Percentiles rank a stretch among this genome's conserved stretches.
Conservation (phyloP, 1,140 invertebrate species). For the Drosophila mojavensis region DNA sequence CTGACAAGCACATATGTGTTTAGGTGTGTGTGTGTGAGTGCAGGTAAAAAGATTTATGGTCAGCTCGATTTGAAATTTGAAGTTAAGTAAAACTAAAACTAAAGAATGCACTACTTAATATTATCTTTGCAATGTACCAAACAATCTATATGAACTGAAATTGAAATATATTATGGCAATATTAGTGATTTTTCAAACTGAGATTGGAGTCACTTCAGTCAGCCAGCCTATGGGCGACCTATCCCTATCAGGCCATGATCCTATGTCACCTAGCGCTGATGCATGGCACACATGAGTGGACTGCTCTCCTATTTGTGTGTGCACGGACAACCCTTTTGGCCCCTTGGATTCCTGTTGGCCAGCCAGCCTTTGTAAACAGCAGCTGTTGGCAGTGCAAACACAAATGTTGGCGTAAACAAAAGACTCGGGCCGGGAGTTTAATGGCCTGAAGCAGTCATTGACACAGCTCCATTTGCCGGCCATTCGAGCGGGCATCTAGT, state of each 20-base stretch:
- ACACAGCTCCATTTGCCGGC: slow-evolving; percentile 37
- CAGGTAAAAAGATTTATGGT: slow-evolving; percentile 62
- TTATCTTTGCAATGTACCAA: too few species aligned
- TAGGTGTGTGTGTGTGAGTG: neutral
- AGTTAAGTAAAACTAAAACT: slow-evolving; percentile 16
- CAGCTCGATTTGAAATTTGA: slow-evolving; percentile 49
- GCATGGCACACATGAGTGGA: neutral
- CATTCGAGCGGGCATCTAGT: neutral
- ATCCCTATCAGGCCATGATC: neutral
- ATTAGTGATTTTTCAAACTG: too few species aligned
- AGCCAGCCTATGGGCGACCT: neutral
- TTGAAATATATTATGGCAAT: too few species aligned
- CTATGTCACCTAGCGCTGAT: slow-evolving; percentile 13
- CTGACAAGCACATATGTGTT: slow-evolving; percentile 11
- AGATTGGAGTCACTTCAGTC: too few species aligned
- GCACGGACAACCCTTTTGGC: slow-evolving; percentile 22
- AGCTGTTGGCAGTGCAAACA: slow-evolving; percentile 27
- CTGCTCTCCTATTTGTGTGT: slow-evolving; percentile 18
- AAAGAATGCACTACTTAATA: neutral
- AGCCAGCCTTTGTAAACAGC: slow-evolving; percentile 35
- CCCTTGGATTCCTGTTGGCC: neutral
- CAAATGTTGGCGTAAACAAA: slow-evolving; percentile 37
- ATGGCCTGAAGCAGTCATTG: slow-evolving; percentile 63
- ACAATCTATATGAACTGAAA: too few species aligned
- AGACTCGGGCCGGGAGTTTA: slow-evolving; percentile 36